Evolutionary conservation across 1,140 invertebrate species (phyloP).

Genomic region (Gonatopus flavifemur): DNA sequence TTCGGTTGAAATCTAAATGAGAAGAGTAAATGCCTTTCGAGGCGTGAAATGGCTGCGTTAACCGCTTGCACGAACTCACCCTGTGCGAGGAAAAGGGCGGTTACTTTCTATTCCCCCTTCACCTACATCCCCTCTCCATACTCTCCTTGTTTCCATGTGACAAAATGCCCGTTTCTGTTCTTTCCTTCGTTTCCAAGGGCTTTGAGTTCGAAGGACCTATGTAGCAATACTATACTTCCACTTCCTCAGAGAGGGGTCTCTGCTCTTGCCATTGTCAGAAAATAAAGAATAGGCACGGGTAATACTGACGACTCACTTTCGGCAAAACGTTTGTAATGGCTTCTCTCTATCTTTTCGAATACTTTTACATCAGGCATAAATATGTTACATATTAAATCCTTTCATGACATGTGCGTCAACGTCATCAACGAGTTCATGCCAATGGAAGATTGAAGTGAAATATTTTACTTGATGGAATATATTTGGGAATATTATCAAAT

Average conservation of each 20-base stretch:
- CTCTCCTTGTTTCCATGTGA: not conserved
- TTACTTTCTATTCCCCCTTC: slow-evolving; percentile 14
- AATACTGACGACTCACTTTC: slow-evolving; percentile 6
- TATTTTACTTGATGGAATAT: no score
- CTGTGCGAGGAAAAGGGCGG: slow-evolving; percentile 27
- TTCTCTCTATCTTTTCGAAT: no score
- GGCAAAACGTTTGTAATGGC: no score
- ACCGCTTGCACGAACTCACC: slow-evolving; percentile 41
- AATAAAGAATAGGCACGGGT: slow-evolving; percentile 4
- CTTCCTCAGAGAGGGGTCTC: no score
- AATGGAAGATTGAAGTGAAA: no score
- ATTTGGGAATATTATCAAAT: no score
- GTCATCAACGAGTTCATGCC: no score
- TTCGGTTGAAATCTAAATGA: slow-evolving; percentile 55
- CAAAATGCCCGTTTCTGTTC: slow-evolving; percentile 14
- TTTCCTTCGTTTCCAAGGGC: slow-evolving; percentile 4
- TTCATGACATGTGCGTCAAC: no score
- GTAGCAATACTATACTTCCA: slow-evolving; percentile 7
- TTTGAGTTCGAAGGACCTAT: slow-evolving; percentile 12
- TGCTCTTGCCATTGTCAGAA: no score
- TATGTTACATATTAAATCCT: no score
- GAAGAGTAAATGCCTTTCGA: slow-evolving; percentile 50
- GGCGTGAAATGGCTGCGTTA: slow-evolving; percentile 56
- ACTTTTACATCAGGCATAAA: no score
- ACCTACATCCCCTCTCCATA: slow-evolving; percentile 1